phyloP scores from a whole-genome alignment of 2,888 invertebrate species.

The Metopia argyrocephala region DNA sequence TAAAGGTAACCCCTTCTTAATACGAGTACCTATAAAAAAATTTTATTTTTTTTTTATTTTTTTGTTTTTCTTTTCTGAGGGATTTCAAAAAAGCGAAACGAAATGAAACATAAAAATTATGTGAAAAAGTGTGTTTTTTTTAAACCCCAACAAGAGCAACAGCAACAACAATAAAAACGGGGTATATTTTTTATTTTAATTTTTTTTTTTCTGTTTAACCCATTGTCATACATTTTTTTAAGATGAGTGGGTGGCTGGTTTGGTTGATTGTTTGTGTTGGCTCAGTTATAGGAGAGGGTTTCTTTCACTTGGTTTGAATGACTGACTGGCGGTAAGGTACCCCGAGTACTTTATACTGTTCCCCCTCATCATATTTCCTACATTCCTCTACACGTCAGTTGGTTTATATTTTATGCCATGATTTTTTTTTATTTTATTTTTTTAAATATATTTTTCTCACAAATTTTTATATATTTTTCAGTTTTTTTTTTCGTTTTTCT shows the following conservation, averaged over 20 bases:
- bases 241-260: constrained; percentile 46
- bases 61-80: background rate
- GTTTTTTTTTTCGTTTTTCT: constrained; percentile 25
- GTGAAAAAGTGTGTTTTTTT: constrained; percentile 55
- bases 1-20: constrained; percentile 58
- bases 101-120: constrained; percentile 56
- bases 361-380: too few species aligned
- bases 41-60: too few species aligned
- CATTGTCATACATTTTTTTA: constrained; percentile 51
- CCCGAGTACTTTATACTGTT: too few species aligned
- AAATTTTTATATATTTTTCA: constrained; percentile 41
- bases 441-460: constrained; percentile 21
- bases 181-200: background rate
- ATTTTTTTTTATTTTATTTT: constrained; percentile 16
- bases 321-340: constrained; percentile 40
- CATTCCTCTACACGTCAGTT: background rate
- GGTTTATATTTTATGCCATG: constrained; percentile 24
- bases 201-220: constrained; percentile 19
- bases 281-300: constrained; percentile 4
- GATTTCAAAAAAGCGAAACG: background rate
- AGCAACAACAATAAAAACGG: background rate
- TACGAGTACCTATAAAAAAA: too few species aligned
- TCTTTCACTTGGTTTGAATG: constrained; percentile 21
- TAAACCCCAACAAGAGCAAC: background rate
- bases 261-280: constrained; percentile 2